Percentiles rank a stretch among this genome's conserved stretches.
phyloP scores from a whole-genome alignment of 2,888 invertebrate species.

The Diaphora mendica region DNA sequence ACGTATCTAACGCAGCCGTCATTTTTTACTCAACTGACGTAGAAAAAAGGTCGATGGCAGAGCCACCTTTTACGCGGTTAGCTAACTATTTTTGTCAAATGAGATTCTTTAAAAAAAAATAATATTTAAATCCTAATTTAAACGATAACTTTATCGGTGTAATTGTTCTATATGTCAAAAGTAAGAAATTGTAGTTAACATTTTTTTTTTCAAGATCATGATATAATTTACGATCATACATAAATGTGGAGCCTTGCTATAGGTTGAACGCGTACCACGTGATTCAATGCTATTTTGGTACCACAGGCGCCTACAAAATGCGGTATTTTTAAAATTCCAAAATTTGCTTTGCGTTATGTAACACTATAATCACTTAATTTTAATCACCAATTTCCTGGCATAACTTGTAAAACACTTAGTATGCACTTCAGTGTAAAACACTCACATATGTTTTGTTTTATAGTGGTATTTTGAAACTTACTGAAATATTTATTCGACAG shows the following conservation, averaged over 20 bases:
- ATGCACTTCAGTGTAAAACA: constrained; percentile 71
- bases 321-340: constrained; percentile 86
- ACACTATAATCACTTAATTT: constrained; percentile 80
- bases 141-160: background rate
- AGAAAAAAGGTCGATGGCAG: constrained; percentile 62
- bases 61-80: constrained; percentile 71
- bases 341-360: constrained; percentile 80
- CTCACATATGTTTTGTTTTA: constrained; percentile 71
- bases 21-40: constrained; percentile 85
- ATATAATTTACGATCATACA: constrained; percentile 65
- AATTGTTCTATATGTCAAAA: constrained; percentile 1
- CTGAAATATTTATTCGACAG: constrained; percentile 83
- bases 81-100: constrained; percentile 60
- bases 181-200: constrained; percentile 12
- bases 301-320: constrained; percentile 83
- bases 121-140: background rate
- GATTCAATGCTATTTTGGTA: constrained; percentile 82
- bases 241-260: constrained; percentile 84
- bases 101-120: constrained; percentile 42
- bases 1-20: constrained; percentile 85
- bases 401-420: constrained; percentile 68
- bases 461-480: constrained; percentile 75
- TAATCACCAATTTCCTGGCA: constrained; percentile 69
- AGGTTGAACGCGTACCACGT: constrained; percentile 83
- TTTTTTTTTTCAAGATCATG: constrained; percentile 31